A percentile compares a stretch with the other conserved stretches of the same genome.
Evolutionary conservation across 2,113 vertebrate genomes (phyloP).

Genomic region (Oostethus manadensis): DNA sequence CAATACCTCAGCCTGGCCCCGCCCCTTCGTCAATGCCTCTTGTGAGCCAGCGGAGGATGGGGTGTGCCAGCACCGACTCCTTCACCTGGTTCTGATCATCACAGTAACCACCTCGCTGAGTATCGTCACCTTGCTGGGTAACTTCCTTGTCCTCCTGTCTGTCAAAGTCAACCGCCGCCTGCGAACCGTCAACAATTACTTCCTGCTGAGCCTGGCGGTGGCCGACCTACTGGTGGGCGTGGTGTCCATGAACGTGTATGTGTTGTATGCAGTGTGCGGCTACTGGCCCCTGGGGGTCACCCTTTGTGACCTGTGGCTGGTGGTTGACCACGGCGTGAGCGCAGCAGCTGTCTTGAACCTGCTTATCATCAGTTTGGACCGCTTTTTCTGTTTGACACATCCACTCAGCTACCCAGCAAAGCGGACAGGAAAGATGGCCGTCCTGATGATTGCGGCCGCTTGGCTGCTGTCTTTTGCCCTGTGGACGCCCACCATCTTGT

Average conservation of each 20-base stretch:
- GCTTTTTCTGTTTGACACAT: slow-evolving; percentile 89
- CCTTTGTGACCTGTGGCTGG: slow-evolving; percentile 86
- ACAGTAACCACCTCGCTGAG: slow-evolving; percentile 79
- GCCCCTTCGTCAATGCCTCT: slow-evolving; percentile 59
- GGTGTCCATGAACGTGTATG: slow-evolving; percentile 88
- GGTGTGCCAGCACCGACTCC: slow-evolving; percentile 58
- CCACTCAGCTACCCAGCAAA: slow-evolving; percentile 84
- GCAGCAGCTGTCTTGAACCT: slow-evolving; percentile 89
- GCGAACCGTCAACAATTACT: slow-evolving; percentile 91
- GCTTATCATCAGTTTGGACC: slow-evolving; percentile 88
- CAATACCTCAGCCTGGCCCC: slow-evolving; percentile 65
- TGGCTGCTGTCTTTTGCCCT: slow-evolving; percentile 88
- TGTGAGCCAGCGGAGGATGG: background rate
- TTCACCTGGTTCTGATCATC: slow-evolving; percentile 77
- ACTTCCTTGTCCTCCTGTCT: slow-evolving; percentile 88
- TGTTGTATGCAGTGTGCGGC: slow-evolving; percentile 80
- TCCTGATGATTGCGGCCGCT: slow-evolving; percentile 79
- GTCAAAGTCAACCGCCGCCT: slow-evolving; percentile 88
- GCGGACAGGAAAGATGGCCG: slow-evolving; percentile 79
- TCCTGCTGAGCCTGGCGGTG: slow-evolving; percentile 87
- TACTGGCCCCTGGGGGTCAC: slow-evolving; percentile 84
- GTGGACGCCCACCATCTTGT: slow-evolving; percentile 89
- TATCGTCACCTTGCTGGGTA: slow-evolving; percentile 82
- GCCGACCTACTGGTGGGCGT: slow-evolving; percentile 84
- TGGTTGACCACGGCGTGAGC: slow-evolving; percentile 86